phyloP scores from a whole-genome alignment of 2,113 vertebrate species.

The Microcebus murinus region DNA sequence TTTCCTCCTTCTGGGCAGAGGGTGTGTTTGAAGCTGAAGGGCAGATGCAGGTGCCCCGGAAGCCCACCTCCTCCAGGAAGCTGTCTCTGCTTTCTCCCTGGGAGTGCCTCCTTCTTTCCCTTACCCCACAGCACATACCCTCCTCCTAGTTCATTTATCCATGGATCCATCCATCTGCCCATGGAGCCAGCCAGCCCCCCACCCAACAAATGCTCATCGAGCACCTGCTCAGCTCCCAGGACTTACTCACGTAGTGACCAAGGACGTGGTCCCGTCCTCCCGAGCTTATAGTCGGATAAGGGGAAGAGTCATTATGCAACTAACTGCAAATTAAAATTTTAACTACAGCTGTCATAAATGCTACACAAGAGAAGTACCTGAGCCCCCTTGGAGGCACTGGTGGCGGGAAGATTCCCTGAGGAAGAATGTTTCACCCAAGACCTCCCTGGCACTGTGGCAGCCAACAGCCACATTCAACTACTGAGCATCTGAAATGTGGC shows the following conservation, averaged over 20 bases:
- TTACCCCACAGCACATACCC: neutral
- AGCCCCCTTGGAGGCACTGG: neutral
- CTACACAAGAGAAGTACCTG: neutral
- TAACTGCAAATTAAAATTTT: neutral
- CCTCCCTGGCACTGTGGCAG: neutral
- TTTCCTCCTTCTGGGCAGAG: neutral
- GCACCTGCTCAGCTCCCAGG: neutral
- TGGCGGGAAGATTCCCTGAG: neutral
- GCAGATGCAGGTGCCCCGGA: neutral
- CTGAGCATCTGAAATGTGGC: neutral
- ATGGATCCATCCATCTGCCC: neutral
- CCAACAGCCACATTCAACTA: neutral
- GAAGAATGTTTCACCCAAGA: neutral
- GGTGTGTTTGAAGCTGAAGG: neutral
- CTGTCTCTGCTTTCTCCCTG: neutral
- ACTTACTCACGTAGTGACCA: neutral
- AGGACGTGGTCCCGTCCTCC: neutral
- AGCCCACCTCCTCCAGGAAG: neutral
- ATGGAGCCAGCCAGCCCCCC: neutral
- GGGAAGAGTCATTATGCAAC: neutral
- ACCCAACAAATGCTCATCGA: neutral
- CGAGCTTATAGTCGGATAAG: neutral
- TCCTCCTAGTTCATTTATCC: neutral
- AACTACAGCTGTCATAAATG: neutral
- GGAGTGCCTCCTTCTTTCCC: neutral